phyloP scores from a whole-genome alignment of 2,113 vertebrate species.

The Narcine bancroftii region DNA sequence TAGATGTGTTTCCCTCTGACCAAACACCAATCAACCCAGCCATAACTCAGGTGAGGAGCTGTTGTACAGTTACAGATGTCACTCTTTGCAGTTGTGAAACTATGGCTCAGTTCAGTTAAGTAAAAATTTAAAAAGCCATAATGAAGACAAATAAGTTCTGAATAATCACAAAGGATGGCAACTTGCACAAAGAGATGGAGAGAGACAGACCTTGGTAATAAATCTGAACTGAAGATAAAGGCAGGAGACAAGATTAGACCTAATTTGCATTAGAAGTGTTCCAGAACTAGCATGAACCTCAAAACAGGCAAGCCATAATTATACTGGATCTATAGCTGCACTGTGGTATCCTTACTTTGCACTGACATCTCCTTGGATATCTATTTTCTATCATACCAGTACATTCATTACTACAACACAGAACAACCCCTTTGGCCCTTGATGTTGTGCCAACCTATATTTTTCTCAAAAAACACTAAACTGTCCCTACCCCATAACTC shows the following conservation, averaged over 20 bases:
- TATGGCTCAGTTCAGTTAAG: neutral
- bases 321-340: too few species aligned
- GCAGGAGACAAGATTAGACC: neutral
- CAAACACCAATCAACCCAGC: neutral
- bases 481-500: too few species aligned
- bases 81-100: neutral
- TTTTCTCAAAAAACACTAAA: too few species aligned
- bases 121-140: neutral
- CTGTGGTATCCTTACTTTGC: too few species aligned
- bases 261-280: too few species aligned
- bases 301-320: neutral
- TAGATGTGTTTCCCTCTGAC: neutral
- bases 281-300: neutral
- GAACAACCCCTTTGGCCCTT: too few species aligned
- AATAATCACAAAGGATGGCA: neutral
- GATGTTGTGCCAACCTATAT: too few species aligned
- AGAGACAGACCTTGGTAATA: too few species aligned
- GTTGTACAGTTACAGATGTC: neutral
- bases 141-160: neutral
- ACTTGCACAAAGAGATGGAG: neutral
- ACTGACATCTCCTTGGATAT: too few species aligned
- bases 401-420: too few species aligned
- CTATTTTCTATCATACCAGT: too few species aligned
- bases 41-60: neutral
- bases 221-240: too few species aligned